Base-by-base conservation (phyloP, 2,888 invertebrate species). In the Cyclophora punctaria region DNA sequence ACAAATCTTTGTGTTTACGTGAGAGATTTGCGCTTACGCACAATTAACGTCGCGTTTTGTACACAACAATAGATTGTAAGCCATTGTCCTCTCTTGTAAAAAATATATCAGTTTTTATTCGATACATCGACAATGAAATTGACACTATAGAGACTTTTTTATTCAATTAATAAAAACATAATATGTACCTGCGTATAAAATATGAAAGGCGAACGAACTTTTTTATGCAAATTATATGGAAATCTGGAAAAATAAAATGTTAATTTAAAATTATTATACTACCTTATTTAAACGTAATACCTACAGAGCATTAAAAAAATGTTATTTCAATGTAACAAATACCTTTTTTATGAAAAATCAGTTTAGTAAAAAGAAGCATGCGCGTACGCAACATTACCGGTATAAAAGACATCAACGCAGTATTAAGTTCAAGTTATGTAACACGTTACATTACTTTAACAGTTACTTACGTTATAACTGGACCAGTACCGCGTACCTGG, bases 391-490 rank as follows among this genome's bases (percentile, higher is more conserved):
- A 50, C 47, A 20, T 20, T 20, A 20, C n/a, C 34, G 51, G 53
- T 62, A 57, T 47, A 68, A 71, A 75, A 76, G 76, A 77, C 71
- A 65, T 75, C 71, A 71, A 75, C 76, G 74, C 52, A 52, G 48
- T 52, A 53, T 49, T 52, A 53, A 52, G 51, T 48, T 52, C 34
- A 45, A 3, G 48, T 64, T 64, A 51, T 48, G 59, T 48, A 61
- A 66, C 55, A 34, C 35, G 54, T 61, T 63, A 62, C 58, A 63
- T 59, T 52, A 7, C 34, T 44, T 48, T 48, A 46, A 7, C 43
- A 35, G 48, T 48, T 50, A 47, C 46, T 33, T 48, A 40, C 46
- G 44, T 34, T 20, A 34, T 4, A 44, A 34, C 34, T 44, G 44
- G 44, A 34, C 34, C 43, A 44, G 41, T 5, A n/a, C 5, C 7